Conservation (phyloP, 1,140 invertebrate species). For the Laodelphax striatellus region DNA sequence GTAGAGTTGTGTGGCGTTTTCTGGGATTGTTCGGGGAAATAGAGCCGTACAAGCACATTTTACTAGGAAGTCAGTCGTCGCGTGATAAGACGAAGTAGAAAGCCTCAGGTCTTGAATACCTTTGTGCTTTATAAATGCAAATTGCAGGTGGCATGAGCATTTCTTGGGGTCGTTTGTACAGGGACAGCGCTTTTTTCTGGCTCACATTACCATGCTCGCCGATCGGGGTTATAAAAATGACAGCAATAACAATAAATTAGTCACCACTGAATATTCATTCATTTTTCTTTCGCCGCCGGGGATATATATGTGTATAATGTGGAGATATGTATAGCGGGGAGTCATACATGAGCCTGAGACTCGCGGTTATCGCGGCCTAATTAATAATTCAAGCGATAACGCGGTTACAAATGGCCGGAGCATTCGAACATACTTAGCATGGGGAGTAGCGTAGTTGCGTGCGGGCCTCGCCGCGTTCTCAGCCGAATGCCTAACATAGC, state of each 20-base stretch:
- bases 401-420: neutral
- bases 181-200: too few relatives aligned
- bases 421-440: too few relatives aligned
- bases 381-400: slow-evolving; percentile 1
- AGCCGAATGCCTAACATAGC: too few relatives aligned
- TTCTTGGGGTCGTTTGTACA: too few relatives aligned
- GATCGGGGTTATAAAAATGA: neutral
- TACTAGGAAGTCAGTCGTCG: neutral
- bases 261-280: neutral
- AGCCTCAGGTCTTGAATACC: too few relatives aligned
- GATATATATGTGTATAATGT: neutral
- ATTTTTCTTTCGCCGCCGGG: neutral
- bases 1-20: too few relatives aligned
- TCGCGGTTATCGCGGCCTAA: neutral
- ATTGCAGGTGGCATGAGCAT: neutral
- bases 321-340: neutral
- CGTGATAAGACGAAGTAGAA: neutral
- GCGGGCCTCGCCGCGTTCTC: too few relatives aligned
- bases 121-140: neutral
- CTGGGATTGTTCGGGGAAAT: too few relatives aligned
- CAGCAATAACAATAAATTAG: slow-evolving; percentile 4
- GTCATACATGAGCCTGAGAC: too few relatives aligned
- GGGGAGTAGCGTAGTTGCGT: too few relatives aligned
- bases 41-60: too few relatives aligned
- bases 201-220: too few relatives aligned